Evolutionary conservation across 2,797 vertebrate species (phyloP).

Genomic region (Bradypodion ventrale): DNA sequence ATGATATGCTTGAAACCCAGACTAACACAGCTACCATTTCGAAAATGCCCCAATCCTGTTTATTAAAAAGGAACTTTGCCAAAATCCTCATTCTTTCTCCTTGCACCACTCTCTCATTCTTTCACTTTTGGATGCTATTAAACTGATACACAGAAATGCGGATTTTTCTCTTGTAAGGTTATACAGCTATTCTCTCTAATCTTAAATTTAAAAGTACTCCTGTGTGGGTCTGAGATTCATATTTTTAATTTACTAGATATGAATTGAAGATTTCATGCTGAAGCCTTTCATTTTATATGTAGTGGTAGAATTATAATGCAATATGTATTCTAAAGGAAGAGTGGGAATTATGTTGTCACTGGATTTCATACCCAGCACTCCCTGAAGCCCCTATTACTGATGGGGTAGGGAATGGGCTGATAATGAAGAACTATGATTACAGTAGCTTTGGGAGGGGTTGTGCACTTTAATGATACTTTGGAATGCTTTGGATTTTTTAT

Average conservation of each 20-base stretch:
- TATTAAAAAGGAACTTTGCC: constrained; percentile 16
- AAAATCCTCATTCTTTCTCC: constrained; percentile 14
- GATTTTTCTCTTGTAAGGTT: not conserved
- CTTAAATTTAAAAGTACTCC: not conserved
- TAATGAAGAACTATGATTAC: no score
- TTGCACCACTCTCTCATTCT: not conserved
- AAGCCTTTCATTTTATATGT: not conserved
- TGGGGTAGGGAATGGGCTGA: no score
- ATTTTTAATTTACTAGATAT: not conserved
- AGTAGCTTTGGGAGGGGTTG: no score
- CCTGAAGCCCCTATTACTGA: no score
- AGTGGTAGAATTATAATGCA: not conserved
- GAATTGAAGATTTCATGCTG: not conserved
- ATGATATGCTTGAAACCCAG: no score
- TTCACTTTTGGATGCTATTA: not conserved
- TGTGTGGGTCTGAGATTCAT: not conserved
- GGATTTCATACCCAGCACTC: no score
- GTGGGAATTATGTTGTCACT: not conserved
- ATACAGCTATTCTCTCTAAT: not conserved
- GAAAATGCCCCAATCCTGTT: no score
- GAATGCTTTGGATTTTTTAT: no score
- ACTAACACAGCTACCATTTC: no score
- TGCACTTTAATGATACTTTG: no score
- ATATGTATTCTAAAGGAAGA: not conserved
- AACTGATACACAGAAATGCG: not conserved